phyloP scores from a whole-genome alignment of 2,888 invertebrate genomes.

The Octodonta nipae region DNA sequence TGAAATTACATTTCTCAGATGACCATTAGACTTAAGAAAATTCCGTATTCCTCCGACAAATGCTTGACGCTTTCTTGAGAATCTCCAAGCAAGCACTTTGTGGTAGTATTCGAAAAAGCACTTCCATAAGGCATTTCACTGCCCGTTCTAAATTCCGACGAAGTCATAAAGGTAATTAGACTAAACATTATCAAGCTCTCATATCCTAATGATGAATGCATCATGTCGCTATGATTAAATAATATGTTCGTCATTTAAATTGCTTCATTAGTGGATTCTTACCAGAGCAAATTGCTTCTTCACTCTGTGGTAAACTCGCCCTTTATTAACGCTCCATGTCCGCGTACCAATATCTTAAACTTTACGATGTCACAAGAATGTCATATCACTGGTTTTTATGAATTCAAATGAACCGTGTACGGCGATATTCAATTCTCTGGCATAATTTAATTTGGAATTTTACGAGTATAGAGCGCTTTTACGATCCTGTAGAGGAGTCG shows the following conservation, averaged over 20 bases:
- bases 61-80: too few relatives aligned
- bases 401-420: conserved; percentile 30
- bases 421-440: conserved; percentile 20
- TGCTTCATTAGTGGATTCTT: conserved; percentile 1
- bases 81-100: too few relatives aligned
- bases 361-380: conserved; percentile 36
- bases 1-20: too few relatives aligned
- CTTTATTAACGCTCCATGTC: conserved; percentile 17
- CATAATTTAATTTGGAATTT: conserved; percentile 30
- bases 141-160: neutral
- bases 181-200: neutral
- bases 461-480: conserved; percentile 28
- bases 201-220: too few relatives aligned
- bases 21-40: too few relatives aligned
- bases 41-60: too few relatives aligned
- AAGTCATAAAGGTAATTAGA: neutral
- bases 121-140: too few relatives aligned
- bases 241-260: neutral
- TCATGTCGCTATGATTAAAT: conserved; percentile 2
- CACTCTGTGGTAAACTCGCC: neutral
- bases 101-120: too few relatives aligned
- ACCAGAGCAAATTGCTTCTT: neutral
- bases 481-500: conserved; percentile 21
- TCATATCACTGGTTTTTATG: conserved; percentile 34
- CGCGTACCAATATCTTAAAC: conserved; percentile 31